A percentile compares a stretch with the other conserved stretches of the same genome.
Conservation (phyloP, 2,113 vertebrate species). For the Cercocebus atys region DNA sequence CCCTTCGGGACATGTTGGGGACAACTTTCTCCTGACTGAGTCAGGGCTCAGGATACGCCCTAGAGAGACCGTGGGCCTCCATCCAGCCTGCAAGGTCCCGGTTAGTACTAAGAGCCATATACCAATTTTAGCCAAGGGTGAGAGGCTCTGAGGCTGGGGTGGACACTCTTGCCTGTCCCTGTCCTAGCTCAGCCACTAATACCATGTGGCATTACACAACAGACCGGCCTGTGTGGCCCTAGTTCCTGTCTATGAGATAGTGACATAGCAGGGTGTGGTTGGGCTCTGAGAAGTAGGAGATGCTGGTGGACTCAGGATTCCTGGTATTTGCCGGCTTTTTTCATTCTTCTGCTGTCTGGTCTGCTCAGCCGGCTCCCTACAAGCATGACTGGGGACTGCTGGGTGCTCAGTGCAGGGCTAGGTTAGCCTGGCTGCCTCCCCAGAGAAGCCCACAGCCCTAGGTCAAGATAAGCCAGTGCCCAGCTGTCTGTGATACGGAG, state of each 20-base stretch:
- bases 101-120: neutral
- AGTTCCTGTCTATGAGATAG: neutral
- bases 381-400: neutral
- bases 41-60: constrained; percentile 10
- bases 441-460: neutral
- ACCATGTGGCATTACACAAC: too few species aligned
- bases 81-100: neutral
- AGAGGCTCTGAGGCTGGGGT: neutral
- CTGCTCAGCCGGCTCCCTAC: neutral
- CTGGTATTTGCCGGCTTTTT: neutral
- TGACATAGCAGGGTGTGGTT: neutral
- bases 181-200: neutral
- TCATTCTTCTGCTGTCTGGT: neutral
- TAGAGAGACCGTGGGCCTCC: neutral
- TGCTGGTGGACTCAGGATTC: neutral
- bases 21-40: constrained; percentile 64
- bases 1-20: neutral
- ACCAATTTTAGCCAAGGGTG: neutral
- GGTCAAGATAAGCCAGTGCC: constrained; percentile 10
- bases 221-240: neutral
- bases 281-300: neutral
- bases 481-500: neutral
- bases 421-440: neutral
- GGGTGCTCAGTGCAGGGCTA: neutral
- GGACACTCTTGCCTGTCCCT: neutral